Conservation (phyloP, 2,888 invertebrate species). For the Theodoxus fluviatilis region DNA sequence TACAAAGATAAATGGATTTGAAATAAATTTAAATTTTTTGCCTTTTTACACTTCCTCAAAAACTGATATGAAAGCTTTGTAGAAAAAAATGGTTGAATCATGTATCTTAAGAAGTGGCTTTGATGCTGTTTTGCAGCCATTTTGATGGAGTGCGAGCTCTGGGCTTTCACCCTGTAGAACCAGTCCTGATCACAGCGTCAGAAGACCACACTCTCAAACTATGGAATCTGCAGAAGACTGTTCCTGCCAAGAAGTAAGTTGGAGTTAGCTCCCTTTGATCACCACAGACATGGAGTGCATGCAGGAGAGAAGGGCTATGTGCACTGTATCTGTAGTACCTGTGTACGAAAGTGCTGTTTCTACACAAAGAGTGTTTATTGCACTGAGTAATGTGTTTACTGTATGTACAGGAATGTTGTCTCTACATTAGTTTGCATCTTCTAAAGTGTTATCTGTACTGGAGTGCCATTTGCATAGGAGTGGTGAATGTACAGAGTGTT, state of each 20-base stretch:
- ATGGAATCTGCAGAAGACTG: conserved; percentile 98
- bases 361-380: no score
- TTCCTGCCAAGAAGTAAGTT: conserved; percentile 88
- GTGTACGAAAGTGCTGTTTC: no score
- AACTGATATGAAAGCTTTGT: not conserved
- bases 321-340: no score
- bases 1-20: not conserved
- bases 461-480: no score
- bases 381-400: not conserved
- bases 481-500: no score
- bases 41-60: not conserved
- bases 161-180: conserved; percentile 79
- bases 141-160: conserved; percentile 68
- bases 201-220: conserved; percentile 98
- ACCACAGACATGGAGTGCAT: no score
- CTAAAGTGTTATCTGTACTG: no score
- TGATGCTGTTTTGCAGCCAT: conserved; percentile 58
- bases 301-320: no score
- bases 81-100: not conserved
- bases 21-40: not conserved
- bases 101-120: not conserved
- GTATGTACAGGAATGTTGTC: not conserved
- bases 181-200: conserved; percentile 95
- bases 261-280: no score
- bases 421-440: not conserved